Conservation (phyloP, 2,797 vertebrate genomes). For the Rhincodon typus region DNA sequence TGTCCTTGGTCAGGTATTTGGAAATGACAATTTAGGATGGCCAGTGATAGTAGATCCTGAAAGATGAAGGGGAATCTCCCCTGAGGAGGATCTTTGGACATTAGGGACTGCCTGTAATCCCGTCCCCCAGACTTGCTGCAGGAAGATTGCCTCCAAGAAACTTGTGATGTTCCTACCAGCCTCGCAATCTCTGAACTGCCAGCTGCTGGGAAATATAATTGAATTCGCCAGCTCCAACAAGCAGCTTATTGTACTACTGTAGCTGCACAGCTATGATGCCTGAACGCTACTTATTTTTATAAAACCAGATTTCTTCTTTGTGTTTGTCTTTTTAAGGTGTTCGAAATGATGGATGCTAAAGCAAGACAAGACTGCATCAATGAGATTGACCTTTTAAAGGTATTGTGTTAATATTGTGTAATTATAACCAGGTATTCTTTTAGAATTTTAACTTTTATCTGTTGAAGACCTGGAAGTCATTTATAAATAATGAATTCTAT, state of each 20-base stretch:
- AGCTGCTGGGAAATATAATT: background rate
- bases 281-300: background rate
- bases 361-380: constrained; percentile 86
- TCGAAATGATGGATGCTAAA: constrained; percentile 93
- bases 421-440: background rate
- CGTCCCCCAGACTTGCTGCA: background rate
- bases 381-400: constrained; percentile 89
- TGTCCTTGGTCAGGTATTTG: background rate
- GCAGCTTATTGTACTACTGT: background rate
- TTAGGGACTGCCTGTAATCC: background rate
- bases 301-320: background rate
- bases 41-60: too few species aligned
- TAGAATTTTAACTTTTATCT: background rate
- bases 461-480: background rate
- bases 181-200: background rate
- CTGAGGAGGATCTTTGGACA: background rate
- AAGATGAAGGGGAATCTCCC: background rate
- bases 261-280: background rate
- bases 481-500: background rate
- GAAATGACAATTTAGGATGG: background rate
- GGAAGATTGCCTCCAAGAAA: background rate
- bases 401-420: constrained; percentile 47
- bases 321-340: constrained; percentile 62
- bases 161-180: too few species aligned
- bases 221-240: background rate